Percentiles rank a stretch among this genome's conserved stretches.
These are phyloP conservation scores for Plecturocebus donacophilus DNA, from an alignment of 2,113 vertebrate genomes.

Conservation along the genomic window DNA sequence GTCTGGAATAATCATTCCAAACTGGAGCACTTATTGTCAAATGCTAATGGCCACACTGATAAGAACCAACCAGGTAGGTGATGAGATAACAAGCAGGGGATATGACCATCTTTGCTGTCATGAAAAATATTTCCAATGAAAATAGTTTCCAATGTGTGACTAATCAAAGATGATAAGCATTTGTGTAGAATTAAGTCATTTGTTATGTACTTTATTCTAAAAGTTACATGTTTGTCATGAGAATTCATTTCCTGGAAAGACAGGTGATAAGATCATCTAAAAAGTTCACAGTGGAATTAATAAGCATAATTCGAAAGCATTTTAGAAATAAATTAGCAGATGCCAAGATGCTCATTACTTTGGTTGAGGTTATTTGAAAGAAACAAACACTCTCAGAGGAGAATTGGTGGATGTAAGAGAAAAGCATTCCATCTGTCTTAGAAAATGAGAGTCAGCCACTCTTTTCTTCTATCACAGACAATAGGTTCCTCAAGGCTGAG, in stretches of 20 bases:
- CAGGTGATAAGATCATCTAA: neutral
- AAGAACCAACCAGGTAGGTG: neutral
- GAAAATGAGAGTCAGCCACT: neutral
- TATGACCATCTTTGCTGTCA: neutral
- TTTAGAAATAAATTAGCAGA: slow-evolving; percentile 40
- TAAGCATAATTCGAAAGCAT: neutral
- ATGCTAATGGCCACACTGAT: too few relatives aligned
- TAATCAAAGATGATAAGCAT: neutral
- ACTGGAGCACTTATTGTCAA: neutral
- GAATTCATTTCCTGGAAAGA: slow-evolving; percentile 23
- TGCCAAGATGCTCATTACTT: neutral
- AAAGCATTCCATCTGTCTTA: neutral
- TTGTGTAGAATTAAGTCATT: neutral
- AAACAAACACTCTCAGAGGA: neutral
- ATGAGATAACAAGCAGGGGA: neutral
- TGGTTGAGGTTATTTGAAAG: neutral
- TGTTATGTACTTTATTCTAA: neutral
- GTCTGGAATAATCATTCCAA: neutral
- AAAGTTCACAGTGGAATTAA: neutral
- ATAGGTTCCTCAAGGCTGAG: neutral
- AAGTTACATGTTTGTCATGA: neutral
- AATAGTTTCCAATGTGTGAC: neutral
- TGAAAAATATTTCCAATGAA: neutral
- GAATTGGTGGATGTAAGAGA: neutral
- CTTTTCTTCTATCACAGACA: neutral